phyloP scores from a whole-genome alignment of 1,140 invertebrate species.

The Eciton burchellii region DNA sequence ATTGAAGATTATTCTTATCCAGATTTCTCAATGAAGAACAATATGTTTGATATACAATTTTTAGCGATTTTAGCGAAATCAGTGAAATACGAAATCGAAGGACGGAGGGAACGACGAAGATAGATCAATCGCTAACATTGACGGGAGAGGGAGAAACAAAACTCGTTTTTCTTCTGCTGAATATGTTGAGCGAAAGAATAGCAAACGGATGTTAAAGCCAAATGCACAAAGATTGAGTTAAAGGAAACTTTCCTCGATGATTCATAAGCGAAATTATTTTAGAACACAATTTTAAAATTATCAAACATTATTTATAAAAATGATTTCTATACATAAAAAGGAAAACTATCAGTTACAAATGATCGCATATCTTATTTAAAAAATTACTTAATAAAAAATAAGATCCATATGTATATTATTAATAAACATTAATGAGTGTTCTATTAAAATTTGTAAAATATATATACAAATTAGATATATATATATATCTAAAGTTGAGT shows the following conservation, averaged over 20 bases:
- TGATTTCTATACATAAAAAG: too few relatives aligned
- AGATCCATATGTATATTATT: too few relatives aligned
- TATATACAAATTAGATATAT: too few relatives aligned
- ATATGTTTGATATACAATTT: background rate
- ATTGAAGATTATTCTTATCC: background rate
- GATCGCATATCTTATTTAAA: too few relatives aligned
- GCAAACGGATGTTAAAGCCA: background rate
- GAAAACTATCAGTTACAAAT: too few relatives aligned
- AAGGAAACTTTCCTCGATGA: background rate
- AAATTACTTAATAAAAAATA: too few relatives aligned
- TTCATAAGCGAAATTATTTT: background rate
- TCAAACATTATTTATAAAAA: too few relatives aligned
- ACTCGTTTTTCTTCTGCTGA: background rate
- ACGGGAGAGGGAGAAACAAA: background rate
- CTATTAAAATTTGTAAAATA: too few relatives aligned
- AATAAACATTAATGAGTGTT: too few relatives aligned
- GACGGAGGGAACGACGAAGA: background rate
- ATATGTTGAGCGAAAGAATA: background rate
- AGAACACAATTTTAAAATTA: too few relatives aligned
- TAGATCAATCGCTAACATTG: background rate
- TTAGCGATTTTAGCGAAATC: background rate
- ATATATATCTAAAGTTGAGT: background rate
- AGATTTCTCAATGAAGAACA: background rate
- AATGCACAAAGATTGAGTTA: background rate
- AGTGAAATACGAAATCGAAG: background rate